These are phyloP conservation scores for Yoshiicerus persimilis DNA, from an alignment of 1,140 invertebrate genomes.

Conservation along the genomic window DNA sequence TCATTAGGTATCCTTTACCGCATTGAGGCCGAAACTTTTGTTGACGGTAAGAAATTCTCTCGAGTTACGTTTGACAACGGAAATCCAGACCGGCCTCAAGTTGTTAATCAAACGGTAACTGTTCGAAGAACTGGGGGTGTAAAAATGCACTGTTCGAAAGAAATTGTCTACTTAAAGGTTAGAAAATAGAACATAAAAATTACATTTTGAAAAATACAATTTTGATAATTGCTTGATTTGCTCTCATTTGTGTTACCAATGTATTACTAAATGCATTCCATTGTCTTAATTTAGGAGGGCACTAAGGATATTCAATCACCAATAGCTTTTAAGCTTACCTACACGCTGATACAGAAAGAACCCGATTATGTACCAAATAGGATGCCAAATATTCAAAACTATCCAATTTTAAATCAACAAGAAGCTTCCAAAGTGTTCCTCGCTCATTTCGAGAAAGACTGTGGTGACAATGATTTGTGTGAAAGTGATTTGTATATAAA, in stretches of 20 bases:
- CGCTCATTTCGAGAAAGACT: slow-evolving; percentile 89
- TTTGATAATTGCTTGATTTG: not conserved
- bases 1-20: slow-evolving; percentile 65
- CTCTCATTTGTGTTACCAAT: not conserved
- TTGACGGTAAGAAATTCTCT: slow-evolving; percentile 74
- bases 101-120: slow-evolving; percentile 53
- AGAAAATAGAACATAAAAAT: not conserved
- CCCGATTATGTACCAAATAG: slow-evolving; percentile 59
- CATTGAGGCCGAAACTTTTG: slow-evolving; percentile 81
- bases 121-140: slow-evolving; percentile 55
- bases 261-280: not conserved
- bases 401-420: slow-evolving; percentile 85
- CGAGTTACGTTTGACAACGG: slow-evolving; percentile 71
- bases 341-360: slow-evolving; percentile 72
- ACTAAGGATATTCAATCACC: slow-evolving; percentile 81
- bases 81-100: slow-evolving; percentile 54
- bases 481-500: slow-evolving; percentile 76
- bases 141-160: slow-evolving; percentile 65
- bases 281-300: slow-evolving; percentile 61
- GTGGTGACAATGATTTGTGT: slow-evolving; percentile 85
- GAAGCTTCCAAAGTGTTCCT: slow-evolving; percentile 77
- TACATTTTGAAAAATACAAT: not conserved
- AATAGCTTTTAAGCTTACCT: slow-evolving; percentile 81
- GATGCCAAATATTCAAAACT: slow-evolving; percentile 72
- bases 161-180: slow-evolving; percentile 77